A percentile compares a stretch with the other conserved stretches of the same genome.
Evolutionary conservation across 1,140 invertebrate genomes (phyloP).

Genomic region (Eupeodes corollae): DNA sequence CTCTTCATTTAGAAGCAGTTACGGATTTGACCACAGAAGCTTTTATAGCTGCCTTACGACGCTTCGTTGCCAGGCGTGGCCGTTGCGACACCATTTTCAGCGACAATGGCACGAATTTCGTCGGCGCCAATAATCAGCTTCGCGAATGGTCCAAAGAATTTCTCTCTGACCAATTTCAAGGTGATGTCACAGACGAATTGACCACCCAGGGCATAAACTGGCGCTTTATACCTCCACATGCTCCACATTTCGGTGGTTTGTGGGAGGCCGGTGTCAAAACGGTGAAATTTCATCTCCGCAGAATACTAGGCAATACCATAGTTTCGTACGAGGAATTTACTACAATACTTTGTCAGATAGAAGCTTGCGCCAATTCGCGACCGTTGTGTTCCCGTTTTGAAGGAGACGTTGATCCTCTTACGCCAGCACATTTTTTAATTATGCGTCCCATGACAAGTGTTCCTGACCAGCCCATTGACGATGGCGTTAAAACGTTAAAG

Average conservation of each 20-base stretch:
- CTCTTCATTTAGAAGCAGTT: constrained; percentile 25
- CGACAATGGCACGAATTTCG: constrained; percentile 29
- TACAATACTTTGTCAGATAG: constrained; percentile 19
- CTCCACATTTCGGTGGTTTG: constrained; percentile 7
- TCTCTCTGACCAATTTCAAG: no score
- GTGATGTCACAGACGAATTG: neutral
- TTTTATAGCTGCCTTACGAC: constrained; percentile 20
- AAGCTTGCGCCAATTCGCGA: constrained; percentile 30
- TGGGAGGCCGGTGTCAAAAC: constrained; percentile 6
- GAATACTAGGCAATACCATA: constrained; percentile 14
- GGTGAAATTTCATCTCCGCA: neutral
- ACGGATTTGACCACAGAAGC: constrained; percentile 18
- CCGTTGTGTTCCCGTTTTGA: constrained; percentile 10
- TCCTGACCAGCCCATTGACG: no score
- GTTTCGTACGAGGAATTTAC: constrained; percentile 14
- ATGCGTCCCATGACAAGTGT: neutral
- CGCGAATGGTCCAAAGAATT: neutral
- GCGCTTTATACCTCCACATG: constrained; percentile 8
- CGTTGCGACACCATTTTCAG: constrained; percentile 14
- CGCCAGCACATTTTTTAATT: constrained; percentile 32
- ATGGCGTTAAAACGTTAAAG: no score
- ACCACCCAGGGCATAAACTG: neutral
- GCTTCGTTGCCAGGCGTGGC: constrained; percentile 25
- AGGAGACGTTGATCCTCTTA: constrained; percentile 10
- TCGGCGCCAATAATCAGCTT: constrained; percentile 9